A percentile compares a stretch with the other conserved stretches of the same genome.
Conservation (phyloP, 2,888 invertebrate genomes). For the Lepidocyrtinus sp. region DNA sequence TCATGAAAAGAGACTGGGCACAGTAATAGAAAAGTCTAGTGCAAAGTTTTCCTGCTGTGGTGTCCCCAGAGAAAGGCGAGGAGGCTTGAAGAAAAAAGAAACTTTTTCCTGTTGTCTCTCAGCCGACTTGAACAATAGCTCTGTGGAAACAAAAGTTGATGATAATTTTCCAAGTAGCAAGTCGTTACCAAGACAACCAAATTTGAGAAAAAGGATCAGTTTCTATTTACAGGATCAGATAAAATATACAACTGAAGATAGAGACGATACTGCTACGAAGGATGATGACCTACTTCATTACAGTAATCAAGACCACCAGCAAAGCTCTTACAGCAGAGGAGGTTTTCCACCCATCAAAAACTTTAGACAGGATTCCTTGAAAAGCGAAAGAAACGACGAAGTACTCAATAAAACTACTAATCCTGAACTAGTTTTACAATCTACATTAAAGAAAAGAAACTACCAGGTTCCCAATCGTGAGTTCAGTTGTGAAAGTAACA, state of each 20-base stretch:
- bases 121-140: neutral
- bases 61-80: neutral
- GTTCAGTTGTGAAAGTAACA: neutral
- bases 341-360: no score
- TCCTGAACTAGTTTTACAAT: no score
- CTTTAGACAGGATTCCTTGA: no score
- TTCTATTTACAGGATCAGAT: constrained; percentile 9
- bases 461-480: neutral
- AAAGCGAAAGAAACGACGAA: no score
- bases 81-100: neutral
- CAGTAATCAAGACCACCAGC: no score
- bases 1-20: neutral
- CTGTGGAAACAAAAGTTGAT: neutral
- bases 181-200: neutral
- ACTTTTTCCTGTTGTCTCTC: neutral
- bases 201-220: constrained; percentile 1
- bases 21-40: neutral
- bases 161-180: neutral
- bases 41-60: constrained; percentile 6
- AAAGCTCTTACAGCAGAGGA: no score
- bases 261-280: neutral
- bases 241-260: neutral
- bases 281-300: no score
- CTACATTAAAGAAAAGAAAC: neutral
- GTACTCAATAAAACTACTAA: no score